A percentile compares a stretch with the other conserved stretches of the same genome.
Evolutionary conservation across 92 coral and sea anemone genomes (phyloP).

Genomic region (Zoanthus sociatus): DNA sequence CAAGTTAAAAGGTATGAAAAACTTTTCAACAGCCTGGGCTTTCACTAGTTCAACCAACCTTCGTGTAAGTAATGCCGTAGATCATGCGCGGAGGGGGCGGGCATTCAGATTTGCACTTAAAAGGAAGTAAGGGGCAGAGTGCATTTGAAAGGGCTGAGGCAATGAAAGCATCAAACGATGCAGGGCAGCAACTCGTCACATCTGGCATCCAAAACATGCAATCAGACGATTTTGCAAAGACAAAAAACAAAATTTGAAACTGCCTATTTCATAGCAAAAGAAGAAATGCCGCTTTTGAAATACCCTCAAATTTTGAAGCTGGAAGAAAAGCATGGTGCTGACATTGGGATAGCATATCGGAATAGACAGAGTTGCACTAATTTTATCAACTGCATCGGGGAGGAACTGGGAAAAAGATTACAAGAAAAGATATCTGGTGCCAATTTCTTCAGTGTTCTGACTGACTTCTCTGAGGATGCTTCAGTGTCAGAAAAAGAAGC

Average conservation of each 20-base stretch:
- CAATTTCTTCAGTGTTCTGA: no score
- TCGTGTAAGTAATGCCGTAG: conserved; percentile 72
- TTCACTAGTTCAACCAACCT: conserved; percentile 75
- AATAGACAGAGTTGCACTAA: no score
- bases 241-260: conserved; percentile 68
- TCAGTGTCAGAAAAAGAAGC: no score
- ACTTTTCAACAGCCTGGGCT: conserved; percentile 77
- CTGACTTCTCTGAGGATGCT: no score
- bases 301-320: conserved; percentile 22
- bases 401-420: no score
- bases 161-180: conserved; percentile 41
- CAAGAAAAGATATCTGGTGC: no score
- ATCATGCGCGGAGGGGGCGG: conserved; percentile 74
- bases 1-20: conserved; percentile 34
- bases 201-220: conserved; percentile 64
- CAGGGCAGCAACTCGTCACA: conserved; percentile 58
- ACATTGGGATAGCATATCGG: conserved; percentile 45
- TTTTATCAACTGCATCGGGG: no score
- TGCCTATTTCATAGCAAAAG: conserved; percentile 76
- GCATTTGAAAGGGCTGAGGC: conserved; percentile 69
- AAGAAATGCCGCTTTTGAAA: conserved; percentile 56
- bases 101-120: conserved; percentile 65
- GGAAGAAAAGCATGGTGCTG: conserved; percentile 35
- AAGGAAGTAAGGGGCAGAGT: conserved; percentile 38
- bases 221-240: conserved; percentile 53